Percentiles rank a stretch among this genome's conserved stretches.
Evolutionary conservation across 2,113 vertebrate species (phyloP).

Genomic region (Triplophysa tibetana): DNA sequence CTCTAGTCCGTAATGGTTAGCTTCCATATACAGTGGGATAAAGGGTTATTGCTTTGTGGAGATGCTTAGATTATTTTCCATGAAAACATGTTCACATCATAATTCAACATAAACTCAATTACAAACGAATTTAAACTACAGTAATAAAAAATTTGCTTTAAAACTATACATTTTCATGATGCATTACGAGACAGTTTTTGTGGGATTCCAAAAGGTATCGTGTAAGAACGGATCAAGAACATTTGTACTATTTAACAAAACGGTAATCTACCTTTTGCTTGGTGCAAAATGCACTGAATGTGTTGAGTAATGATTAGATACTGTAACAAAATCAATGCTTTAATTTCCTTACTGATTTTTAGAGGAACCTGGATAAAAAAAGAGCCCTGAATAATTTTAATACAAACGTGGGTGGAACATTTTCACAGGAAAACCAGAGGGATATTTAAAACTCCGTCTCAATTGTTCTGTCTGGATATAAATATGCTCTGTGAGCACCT

Average conservation of each 20-base stretch:
- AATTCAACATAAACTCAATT: no score
- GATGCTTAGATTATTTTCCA: no score
- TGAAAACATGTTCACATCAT: no score
- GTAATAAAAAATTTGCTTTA: no score
- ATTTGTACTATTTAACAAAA: no score
- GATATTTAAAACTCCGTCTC: constrained; percentile 62
- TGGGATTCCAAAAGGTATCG: background rate
- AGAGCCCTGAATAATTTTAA: constrained; percentile 22
- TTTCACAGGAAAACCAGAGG: constrained; percentile 63
- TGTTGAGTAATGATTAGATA: background rate
- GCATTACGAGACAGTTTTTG: no score
- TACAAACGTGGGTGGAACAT: background rate
- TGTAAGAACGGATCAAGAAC: background rate
- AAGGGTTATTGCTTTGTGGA: no score
- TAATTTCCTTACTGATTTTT: background rate
- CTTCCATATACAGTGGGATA: no score
- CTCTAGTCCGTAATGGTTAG: no score
- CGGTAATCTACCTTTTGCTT: no score
- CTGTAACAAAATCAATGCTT: background rate
- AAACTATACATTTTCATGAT: no score
- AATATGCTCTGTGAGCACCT: constrained; percentile 55
- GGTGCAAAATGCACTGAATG: background rate
- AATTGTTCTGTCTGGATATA: constrained; percentile 64
- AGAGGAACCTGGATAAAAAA: constrained; percentile 12
- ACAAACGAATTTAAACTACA: no score